Evolutionary conservation across 2,888 invertebrate species (phyloP), one percentile per base, ranked within the genome.

Genomic region (Polia nebulosa): DNA sequence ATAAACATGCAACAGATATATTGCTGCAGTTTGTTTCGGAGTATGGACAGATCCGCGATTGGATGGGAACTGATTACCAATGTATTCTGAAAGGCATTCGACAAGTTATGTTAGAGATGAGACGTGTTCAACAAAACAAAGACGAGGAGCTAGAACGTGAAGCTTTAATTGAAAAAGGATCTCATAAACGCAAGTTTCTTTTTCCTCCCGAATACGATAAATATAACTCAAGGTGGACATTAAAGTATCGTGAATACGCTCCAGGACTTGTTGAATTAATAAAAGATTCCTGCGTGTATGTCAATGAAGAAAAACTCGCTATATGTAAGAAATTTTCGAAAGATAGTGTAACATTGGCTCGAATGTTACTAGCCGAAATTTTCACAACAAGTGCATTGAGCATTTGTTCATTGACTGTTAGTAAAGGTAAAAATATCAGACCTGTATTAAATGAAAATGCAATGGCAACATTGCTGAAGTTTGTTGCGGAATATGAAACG

Each of bases 141-240:
- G 2, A 41, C n/a, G n/a, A n/a, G n/a, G n/a, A n/a, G n/a, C n/a
- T n/a, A n/a, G n/a, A n/a, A n/a, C n/a, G n/a, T n/a, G n/a, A n/a
- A n/a, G n/a, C n/a, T n/a, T n/a, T n/a, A n/a, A n/a, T n/a, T n/a
- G n/a, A n/a, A n/a, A n/a, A n/a, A n/a, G n/a, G n/a, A n/a, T n/a
- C n/a, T n/a, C n/a, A n/a, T n/a, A n/a, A n/a, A n/a, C n/a, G n/a
- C n/a, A n/a, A n/a, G n/a, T n/a, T n/a, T n/a, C 2, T 9, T 25
- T 3, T n/a, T 2, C 29, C 57, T 36, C 51, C 36, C 1, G 25
- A 52, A 32, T 41, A 51, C 8, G 25, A 55, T 0, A 9, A 20
- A 57, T 29, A 29, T 32, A 22, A 57, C 45, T 68, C 68, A 2
- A 39, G 51, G 27, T 70, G 71, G 70, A 70, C 70, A 3, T 13